Base-by-base conservation (phyloP, 1,140 invertebrate species). In the Drosophila kanapiae region DNA sequence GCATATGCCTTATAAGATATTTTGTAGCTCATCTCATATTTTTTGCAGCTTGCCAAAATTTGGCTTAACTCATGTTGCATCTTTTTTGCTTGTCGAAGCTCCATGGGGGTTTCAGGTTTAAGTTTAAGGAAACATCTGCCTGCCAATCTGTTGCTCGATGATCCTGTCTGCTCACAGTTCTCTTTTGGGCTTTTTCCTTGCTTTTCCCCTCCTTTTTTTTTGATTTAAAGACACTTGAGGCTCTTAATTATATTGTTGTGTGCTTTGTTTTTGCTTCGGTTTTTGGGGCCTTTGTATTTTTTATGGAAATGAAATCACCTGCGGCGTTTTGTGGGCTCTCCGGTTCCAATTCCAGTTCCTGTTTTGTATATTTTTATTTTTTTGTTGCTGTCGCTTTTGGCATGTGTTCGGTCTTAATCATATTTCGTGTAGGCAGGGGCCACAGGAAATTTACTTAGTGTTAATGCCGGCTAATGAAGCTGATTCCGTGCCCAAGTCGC, bases 391-490 rank as follows among this genome's bases (percentile, higher is more conserved):
- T 35, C 37, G 56, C 40, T 61, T 56, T 56, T 88, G 84, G 84
- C 84, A 88, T 87, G 84, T 88, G 84, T 88, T 87, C 87, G 69
- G 78, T 87, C 84, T 86, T 86, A 81, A 87, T 87, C 76, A 86
- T 54, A 48, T 77, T 60, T 61, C 38, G 54, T 33, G 71, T 54
- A 47, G 77, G 53, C 67, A 63, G 57, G 57, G 51, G 49, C 42
- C 48, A 48, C 49, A 48, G 68, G 84, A 83, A 88, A 88, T 84
- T 84, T 88, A 80, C 64, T 87, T 87, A 80, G 78, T 68, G 80
- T 85, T 87, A 87, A 87, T 87, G 83, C 77, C 58, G 75, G 80
- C 80, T 88, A 87, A 87, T 87, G 84, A 88, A 87, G 68, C 80
- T 78, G 65, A 78, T 68, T 78, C 40, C 51, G 74, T 60, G 54